Conservation (phyloP, 2,888 invertebrate genomes). For the Dicyrtoma fusca region DNA sequence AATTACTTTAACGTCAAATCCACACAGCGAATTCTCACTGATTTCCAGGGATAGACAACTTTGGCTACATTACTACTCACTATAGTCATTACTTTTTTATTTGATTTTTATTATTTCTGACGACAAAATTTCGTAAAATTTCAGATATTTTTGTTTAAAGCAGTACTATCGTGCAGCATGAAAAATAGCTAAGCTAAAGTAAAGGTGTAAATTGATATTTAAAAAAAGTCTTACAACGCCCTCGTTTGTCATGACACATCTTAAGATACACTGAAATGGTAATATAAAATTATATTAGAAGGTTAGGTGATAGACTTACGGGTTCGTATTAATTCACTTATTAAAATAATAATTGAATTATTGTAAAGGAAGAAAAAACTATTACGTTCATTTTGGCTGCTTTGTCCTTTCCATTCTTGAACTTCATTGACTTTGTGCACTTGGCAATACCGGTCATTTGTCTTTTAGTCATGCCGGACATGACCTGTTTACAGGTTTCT, state of each 20-base stretch:
- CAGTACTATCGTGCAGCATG: no score
- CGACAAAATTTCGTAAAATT: no score
- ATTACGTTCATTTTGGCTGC: constrained; percentile 32
- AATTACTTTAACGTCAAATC: no score
- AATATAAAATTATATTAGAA: neutral
- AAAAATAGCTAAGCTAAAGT: neutral
- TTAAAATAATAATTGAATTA: neutral
- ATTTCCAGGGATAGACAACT: no score
- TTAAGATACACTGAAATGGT: constrained; percentile 52
- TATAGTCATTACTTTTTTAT: neutral
- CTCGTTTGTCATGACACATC: constrained; percentile 49
- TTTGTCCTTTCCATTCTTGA: constrained; percentile 38
- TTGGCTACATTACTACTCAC: no score
- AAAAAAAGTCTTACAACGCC: constrained; percentile 43
- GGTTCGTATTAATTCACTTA: neutral
- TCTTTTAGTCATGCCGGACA: constrained; percentile 31
- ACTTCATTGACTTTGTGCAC: constrained; percentile 34
- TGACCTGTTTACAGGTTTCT: constrained; percentile 24
- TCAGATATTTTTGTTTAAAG: no score
- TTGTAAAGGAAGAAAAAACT: no score
- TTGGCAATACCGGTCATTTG: constrained; percentile 33
- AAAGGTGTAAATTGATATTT: neutral
- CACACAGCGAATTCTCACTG: no score
- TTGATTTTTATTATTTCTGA: neutral
- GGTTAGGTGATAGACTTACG: neutral